Evolutionary conservation across 2,888 invertebrate species (phyloP).

Genomic region (Pasiphila rectangulata): DNA sequence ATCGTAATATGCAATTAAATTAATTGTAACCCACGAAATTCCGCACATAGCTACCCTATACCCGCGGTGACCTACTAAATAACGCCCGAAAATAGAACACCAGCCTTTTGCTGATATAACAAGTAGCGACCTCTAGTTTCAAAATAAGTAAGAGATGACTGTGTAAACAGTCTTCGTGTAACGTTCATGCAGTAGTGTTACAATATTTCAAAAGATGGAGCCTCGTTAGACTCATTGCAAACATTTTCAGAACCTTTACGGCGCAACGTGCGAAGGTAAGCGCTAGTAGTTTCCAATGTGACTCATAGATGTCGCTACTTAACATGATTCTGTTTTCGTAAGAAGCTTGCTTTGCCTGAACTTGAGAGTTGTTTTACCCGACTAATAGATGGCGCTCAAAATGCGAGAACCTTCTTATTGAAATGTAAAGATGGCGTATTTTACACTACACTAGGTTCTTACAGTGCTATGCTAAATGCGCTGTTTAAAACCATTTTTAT

Average conservation of each 20-base stretch:
- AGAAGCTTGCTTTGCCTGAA: neutral
- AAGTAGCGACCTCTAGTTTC: neutral
- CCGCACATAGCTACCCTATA: neutral
- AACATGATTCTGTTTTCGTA: slow-evolving; percentile 2
- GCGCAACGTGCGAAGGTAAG: neutral
- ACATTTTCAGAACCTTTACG: neutral
- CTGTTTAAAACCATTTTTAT: neutral
- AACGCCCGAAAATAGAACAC: slow-evolving; percentile 21
- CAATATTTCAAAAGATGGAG: slow-evolving; percentile 2
- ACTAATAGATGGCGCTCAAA: slow-evolving; percentile 14
- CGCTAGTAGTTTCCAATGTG: neutral
- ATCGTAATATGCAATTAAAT: neutral
- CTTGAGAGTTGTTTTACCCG: neutral
- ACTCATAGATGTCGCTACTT: slow-evolving; percentile 18
- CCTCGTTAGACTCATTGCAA: neutral
- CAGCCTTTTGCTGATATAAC: neutral
- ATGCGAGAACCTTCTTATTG: neutral
- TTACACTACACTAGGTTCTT: too few species aligned
- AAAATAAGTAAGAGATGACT: too few species aligned
- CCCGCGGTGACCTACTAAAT: slow-evolving; percentile 6
- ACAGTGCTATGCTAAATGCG: too few species aligned
- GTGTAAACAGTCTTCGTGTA: too few species aligned
- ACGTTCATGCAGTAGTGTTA: too few species aligned
- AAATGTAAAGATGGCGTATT: neutral
- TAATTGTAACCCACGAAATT: slow-evolving; percentile 1